phyloP scores from a whole-genome alignment of 2,797 vertebrate genomes.

The Pangasius djambal region DNA sequence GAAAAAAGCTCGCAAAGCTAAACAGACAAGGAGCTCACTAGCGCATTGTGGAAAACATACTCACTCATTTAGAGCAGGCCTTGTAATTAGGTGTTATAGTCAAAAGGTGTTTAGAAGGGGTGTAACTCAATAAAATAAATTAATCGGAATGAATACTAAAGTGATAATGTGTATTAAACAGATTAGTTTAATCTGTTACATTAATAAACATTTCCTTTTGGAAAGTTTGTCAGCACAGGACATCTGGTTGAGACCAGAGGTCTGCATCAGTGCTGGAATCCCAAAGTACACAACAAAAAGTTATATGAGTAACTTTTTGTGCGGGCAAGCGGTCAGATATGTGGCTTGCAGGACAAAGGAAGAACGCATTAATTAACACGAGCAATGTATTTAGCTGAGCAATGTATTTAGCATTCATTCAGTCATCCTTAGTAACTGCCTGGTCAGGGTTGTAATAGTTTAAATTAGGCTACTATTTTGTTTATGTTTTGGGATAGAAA shows the following conservation, averaged over 20 bases:
- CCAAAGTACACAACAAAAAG: neutral
- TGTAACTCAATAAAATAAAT: neutral
- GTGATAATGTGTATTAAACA: neutral
- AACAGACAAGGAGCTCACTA: neutral
- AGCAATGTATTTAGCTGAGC: neutral
- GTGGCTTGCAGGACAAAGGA: neutral
- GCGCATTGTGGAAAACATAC: neutral
- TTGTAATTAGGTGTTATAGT: slow-evolving; percentile 34
- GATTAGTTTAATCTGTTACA: neutral
- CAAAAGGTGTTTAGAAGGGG: neutral
- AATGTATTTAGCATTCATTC: neutral
- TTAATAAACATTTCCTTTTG: slow-evolving; percentile 3
- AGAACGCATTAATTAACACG: neutral
- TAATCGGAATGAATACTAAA: neutral
- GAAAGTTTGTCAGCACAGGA: neutral
- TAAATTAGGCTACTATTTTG: neutral
- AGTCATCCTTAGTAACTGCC: neutral
- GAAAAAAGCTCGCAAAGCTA: neutral
- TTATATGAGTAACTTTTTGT: neutral
- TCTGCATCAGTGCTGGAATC: neutral
- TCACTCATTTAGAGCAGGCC: slow-evolving; percentile 23
- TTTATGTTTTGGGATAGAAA: neutral
- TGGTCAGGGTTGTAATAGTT: neutral
- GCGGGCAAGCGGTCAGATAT: neutral
- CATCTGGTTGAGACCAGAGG: neutral